phyloP scores from a whole-genome alignment of 2,113 vertebrate species.

The Bubo scandiacus region DNA sequence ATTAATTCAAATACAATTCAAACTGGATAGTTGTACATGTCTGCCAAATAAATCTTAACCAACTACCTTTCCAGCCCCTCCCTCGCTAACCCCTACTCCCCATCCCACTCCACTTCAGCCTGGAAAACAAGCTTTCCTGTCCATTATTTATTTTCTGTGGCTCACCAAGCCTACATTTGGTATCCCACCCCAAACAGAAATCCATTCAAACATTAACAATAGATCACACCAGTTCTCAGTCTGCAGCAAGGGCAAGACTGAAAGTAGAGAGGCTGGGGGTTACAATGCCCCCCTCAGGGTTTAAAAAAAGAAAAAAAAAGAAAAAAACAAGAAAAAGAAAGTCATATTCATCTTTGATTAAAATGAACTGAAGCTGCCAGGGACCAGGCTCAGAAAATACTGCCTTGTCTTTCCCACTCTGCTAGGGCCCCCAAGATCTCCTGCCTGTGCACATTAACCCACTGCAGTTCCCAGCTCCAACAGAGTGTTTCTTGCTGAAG shows the following conservation, averaged over 20 bases:
- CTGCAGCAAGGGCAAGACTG: neutral
- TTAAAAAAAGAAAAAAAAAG: neutral
- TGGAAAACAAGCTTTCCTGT: conserved; percentile 38
- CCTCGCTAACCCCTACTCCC: neutral
- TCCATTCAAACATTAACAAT: conserved; percentile 29
- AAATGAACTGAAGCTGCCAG: neutral
- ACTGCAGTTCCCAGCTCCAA: neutral
- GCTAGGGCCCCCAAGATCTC: neutral
- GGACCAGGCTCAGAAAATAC: neutral
- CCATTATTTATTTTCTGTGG: conserved; percentile 54
- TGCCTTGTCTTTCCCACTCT: neutral
- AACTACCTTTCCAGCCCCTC: conserved; percentile 55
- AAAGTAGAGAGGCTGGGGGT: neutral
- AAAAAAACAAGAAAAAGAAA: neutral
- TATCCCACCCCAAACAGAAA: conserved; percentile 37
- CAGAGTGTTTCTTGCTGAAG: neutral
- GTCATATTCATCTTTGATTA: neutral
- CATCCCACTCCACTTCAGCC: neutral
- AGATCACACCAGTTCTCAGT: conserved; percentile 22
- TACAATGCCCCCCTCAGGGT: neutral
- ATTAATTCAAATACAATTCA: conserved; percentile 63
- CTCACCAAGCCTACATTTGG: conserved; percentile 21
- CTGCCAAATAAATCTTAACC: conserved; percentile 63
- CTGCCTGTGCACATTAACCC: neutral
- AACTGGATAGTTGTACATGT: conserved; percentile 36